A percentile compares a stretch with the other conserved stretches of the same genome.
Conservation (phyloP, 1,140 invertebrate species). For the Dolichoris vasculosae region DNA sequence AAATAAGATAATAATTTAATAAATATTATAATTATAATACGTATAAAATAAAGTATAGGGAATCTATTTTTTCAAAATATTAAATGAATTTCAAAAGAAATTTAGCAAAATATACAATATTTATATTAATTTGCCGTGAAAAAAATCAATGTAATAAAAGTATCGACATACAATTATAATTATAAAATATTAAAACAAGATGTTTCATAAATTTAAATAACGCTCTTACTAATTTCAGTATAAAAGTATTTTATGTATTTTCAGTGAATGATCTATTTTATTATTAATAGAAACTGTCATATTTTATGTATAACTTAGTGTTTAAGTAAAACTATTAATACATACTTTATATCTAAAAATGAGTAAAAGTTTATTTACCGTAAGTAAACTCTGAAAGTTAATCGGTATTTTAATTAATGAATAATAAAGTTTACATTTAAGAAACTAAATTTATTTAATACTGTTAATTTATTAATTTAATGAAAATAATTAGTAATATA, state of each 20-base stretch:
- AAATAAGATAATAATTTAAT: neutral
- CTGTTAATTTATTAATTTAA: neutral
- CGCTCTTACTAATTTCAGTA: no score
- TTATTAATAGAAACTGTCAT: neutral
- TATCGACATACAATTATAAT: neutral
- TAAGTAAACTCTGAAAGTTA: neutral
- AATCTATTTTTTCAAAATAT: neutral
- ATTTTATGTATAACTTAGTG: no score
- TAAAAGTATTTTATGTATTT: neutral
- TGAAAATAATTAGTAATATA: neutral
- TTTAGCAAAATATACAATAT: neutral
- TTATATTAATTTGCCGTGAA: neutral
- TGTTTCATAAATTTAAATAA: no score
- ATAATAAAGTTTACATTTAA: neutral
- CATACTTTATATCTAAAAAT: neutral
- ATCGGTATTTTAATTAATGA: neutral
- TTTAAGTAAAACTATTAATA: neutral
- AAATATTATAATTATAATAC: neutral
- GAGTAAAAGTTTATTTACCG: neutral
- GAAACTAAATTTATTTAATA: neutral
- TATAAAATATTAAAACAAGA: no score
- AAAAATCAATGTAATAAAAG: neutral
- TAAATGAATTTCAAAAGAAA: no score
- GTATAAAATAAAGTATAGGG: neutral
- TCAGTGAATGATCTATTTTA: neutral